Evolutionary conservation across 2,888 invertebrate species (phyloP), one percentile per base, ranked within the genome.

Genomic region (Andrena praecox): DNA sequence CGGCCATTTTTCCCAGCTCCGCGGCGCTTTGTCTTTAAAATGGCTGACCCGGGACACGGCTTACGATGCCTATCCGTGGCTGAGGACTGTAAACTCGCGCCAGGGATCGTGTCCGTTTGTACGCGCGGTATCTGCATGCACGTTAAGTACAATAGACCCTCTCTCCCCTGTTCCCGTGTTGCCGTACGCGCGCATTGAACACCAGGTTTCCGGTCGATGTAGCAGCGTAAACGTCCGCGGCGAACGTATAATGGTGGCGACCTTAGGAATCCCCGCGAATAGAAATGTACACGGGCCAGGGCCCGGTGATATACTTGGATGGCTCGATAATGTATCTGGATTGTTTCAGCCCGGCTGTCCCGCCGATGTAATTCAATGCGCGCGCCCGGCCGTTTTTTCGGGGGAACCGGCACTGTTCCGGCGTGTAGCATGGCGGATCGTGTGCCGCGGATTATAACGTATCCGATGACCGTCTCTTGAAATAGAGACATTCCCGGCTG

Each of bases 21-120:
- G 27, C 48, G 72, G 59, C 24, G 50, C 87, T 84, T 85, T 82
- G 85, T 84, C 84, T 81, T 84, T 72, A 82, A 50, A 76, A 76
- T 42, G 64, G 72, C 71, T 80, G 88, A 91, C 88, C 83, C 89
- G 79, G 86, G 85, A 75, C 84, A 76, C 84, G 89, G 88, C 89
- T 90, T 88, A 85, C 81, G 80, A 77, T 77, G 70, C 63, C 70
- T 42, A 35, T 33, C 70, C 52, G 20, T n/a, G 70, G 73, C 35
- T 56, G 74, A 69, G 74, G 84, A 77, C 70, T 82, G 86, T 86
- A 87, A 80, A 90, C 87, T 89, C 90, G 86, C 86, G 84, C 89
- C 74, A 76, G 83, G 77, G 84, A 77, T 83, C 75, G 79, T 83
- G 85, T 85, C 72, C 69, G 64, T 35, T 68, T 50, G 76, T 83